Evolutionary conservation across 2,888 invertebrate species (phyloP), one percentile per base, ranked within the genome.

Genomic region (Andrena trimmerana): DNA sequence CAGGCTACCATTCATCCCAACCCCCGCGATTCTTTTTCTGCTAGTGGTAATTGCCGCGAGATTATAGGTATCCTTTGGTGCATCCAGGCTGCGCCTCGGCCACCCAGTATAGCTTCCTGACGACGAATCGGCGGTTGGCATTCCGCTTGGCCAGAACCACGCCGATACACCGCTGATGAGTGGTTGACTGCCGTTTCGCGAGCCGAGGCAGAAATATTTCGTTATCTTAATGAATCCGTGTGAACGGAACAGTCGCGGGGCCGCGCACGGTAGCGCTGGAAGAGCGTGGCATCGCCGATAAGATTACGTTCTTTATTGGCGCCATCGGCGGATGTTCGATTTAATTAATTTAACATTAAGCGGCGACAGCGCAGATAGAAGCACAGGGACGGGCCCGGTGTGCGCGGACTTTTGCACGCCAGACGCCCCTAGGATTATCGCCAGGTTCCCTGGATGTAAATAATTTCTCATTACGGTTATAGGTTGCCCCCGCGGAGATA

Each of bases 51-150:
- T 69, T 77, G 81, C 63, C 62, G 75, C 84, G 74, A 87, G 84
- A 87, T 86, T 86, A 87, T 82, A 42, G 42, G 42, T 42, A 86
- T 82, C 77, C 87, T 75, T 81, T 80, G 76, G 70, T 82, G 77
- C 78, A 67, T 59, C 36, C 60, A 57, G 75, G 57, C 76, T 70
- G 68, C 59, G 70, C 57, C 54, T 31, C 60, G 76, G 76, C 72
- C 80, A 88, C 85, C 80, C 88, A 73, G 85, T 81, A 72, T 76
- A 88, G 86, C 88, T 85, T 83, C 73, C 79, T 68, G 80, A 84
- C 85, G 85, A 86, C 86, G 84, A 86, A 89, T 90, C 89, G 89
- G 88, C 90, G 84, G 84, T 78, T 89, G 84, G 86, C 89, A 89
- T 90, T 90, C 88, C 88, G 81, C 83, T 88, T 63, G 57, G 48